These are phyloP conservation scores for Pseudorasbora parva DNA, from an alignment of 2,113 vertebrate genomes.

Conservation along the genomic window DNA sequence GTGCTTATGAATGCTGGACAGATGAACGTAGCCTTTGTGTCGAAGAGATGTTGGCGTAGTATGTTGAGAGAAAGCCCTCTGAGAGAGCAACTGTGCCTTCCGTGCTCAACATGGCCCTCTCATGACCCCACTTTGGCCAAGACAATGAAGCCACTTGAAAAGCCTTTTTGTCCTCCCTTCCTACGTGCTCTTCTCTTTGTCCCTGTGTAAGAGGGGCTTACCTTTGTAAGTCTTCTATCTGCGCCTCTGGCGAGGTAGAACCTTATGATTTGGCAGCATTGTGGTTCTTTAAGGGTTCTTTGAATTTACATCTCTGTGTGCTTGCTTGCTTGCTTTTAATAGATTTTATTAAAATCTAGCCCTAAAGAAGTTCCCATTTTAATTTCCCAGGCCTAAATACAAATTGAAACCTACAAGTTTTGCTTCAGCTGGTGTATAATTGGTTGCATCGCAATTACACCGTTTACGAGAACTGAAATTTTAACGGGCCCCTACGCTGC, in stretches of 20 bases:
- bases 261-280: neutral
- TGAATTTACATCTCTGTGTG: slow-evolving; percentile 22
- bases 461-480: slow-evolving; percentile 36
- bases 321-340: neutral
- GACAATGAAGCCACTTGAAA: slow-evolving; percentile 70
- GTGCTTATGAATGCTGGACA: slow-evolving; percentile 61
- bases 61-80: slow-evolving; percentile 63
- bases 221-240: neutral
- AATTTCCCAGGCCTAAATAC: slow-evolving; percentile 37
- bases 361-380: slow-evolving; percentile 4
- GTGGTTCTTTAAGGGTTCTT: neutral
- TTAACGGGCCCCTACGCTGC: slow-evolving; percentile 12
- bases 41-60: slow-evolving; percentile 55
- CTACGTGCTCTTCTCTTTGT: slow-evolving; percentile 53
- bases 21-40: slow-evolving; percentile 71
- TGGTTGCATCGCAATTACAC: slow-evolving; percentile 38
- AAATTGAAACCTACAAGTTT: slow-evolving; percentile 26
- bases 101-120: slow-evolving; percentile 63
- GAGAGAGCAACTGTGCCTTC: slow-evolving; percentile 57
- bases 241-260: neutral
- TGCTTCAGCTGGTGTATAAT: slow-evolving; percentile 10
- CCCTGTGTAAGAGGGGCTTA: slow-evolving; percentile 25
- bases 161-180: slow-evolving; percentile 55
- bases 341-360: neutral
- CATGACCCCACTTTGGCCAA: slow-evolving; percentile 72